Conservation (phyloP, 2,113 vertebrate species). For the Panthera uncia region DNA sequence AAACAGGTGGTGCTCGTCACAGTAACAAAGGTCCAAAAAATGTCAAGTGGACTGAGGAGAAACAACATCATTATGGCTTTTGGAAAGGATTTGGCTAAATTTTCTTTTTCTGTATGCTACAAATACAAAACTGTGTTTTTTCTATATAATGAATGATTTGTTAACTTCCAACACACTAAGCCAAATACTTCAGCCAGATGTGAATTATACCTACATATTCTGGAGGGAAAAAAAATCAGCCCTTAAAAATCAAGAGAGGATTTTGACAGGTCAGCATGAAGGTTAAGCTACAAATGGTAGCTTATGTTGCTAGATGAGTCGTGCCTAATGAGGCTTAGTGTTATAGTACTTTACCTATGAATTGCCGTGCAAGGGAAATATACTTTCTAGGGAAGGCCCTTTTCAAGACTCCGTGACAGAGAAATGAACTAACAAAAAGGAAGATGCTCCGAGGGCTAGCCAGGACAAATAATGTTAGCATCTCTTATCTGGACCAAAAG, state of each 20-base stretch:
- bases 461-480: neutral
- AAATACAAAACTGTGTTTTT: conserved; percentile 18
- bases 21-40: neutral
- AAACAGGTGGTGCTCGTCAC: neutral
- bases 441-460: neutral
- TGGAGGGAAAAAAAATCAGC: neutral
- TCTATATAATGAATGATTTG: neutral
- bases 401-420: neutral
- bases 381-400: neutral
- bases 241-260: neutral
- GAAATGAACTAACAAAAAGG: neutral
- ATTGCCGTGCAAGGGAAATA: neutral
- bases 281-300: neutral
- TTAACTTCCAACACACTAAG: neutral
- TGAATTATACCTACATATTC: neutral
- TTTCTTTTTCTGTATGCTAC: neutral
- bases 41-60: neutral
- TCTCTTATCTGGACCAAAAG: neutral
- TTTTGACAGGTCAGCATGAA: neutral
- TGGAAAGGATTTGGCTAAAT: neutral
- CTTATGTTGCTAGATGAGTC: neutral
- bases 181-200: neutral
- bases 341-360: neutral
- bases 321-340: neutral
- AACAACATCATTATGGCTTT: neutral